Base-by-base conservation (phyloP, 2,888 invertebrate species). In the Pollenia angustigena region DNA sequence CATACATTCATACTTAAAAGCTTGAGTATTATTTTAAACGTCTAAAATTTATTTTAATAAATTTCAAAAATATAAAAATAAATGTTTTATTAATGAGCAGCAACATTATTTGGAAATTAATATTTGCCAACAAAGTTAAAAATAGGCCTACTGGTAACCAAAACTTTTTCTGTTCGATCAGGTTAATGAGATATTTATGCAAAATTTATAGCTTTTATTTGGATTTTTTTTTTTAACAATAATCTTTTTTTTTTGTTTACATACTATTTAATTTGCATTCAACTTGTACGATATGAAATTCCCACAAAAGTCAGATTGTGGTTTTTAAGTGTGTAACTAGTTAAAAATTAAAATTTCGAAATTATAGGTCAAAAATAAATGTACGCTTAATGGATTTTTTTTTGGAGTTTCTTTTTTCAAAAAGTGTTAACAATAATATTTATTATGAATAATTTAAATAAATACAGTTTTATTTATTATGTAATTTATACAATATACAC, bases 61-160 rank as follows among this genome's bases (percentile, higher is more conserved):
- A 32, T 32, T 54, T 44, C 6, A 60, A 23, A 58, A 46, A 44
- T 10, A 23, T 48, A 23, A 32, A 52, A 62, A 79, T 16, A 60
- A 81, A 81, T 81, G 74, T 75, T 81, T 81, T 68, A 68, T 81
- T 81, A 74, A 68, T 75, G 75, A 68, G 68, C 74, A 60, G 44
- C 58, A 68, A 58, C 23, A 52, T 60, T 60, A 44, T 23, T 50
- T 68, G 40, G 46, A 66, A 58, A 68, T 79, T 44, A 69, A 42
- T 48, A 48, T 81, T 74, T 74, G 42, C 8, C 56, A 74, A 66
- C 32, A 32, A 32, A 32, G 4, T 32, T 32, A 32, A 58, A 81
- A 50, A 50, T 81, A 75, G 74, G 81, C 81, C 74, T 81, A 66
- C 23, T n/a, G 32, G 4, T 60, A 16, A 6, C 14, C 11, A 18